Evolutionary conservation across 2,888 invertebrate genomes (phyloP).

Genomic region (Subacronicta megacephala): DNA sequence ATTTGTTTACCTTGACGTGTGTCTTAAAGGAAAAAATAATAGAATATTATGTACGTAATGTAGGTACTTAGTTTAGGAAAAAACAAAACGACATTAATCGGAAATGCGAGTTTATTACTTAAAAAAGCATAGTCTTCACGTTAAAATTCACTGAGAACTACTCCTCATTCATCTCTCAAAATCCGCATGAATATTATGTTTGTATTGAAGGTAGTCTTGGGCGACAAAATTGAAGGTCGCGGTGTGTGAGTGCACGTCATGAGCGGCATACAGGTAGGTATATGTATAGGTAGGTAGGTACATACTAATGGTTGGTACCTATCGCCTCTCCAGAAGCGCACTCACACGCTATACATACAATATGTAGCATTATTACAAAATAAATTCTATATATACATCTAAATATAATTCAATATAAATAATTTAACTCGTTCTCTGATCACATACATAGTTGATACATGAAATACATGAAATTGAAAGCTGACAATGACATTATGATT

Average conservation of each 20-base stretch:
- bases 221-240: conserved; percentile 10
- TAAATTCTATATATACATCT: conserved; percentile 74
- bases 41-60: too few relatives aligned
- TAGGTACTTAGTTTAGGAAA: conserved; percentile 3
- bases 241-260: conserved; percentile 9
- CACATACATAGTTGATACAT: conserved; percentile 26
- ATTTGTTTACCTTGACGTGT: too few relatives aligned
- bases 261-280: too few relatives aligned
- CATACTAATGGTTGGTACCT: too few relatives aligned
- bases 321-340: conserved; percentile 21
- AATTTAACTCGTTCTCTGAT: conserved; percentile 59
- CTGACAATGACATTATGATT: conserved; percentile 27
- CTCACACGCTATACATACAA: conserved; percentile 32
- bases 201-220: conserved; percentile 27
- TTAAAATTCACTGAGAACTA: conserved; percentile 70
- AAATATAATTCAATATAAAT: conserved; percentile 60
- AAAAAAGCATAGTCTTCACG: conserved; percentile 80
- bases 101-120: conserved; percentile 86
- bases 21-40: too few relatives aligned
- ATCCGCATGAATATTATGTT: conserved; percentile 42
- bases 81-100: conserved; percentile 59
- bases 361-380: conserved; percentile 71
- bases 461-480: conserved; percentile 46
- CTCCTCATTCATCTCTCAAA: conserved; percentile 58
- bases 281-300: too few relatives aligned